Evolutionary conservation across 2,113 vertebrate genomes (phyloP).

Genomic region (Ariopsis seemanni): DNA sequence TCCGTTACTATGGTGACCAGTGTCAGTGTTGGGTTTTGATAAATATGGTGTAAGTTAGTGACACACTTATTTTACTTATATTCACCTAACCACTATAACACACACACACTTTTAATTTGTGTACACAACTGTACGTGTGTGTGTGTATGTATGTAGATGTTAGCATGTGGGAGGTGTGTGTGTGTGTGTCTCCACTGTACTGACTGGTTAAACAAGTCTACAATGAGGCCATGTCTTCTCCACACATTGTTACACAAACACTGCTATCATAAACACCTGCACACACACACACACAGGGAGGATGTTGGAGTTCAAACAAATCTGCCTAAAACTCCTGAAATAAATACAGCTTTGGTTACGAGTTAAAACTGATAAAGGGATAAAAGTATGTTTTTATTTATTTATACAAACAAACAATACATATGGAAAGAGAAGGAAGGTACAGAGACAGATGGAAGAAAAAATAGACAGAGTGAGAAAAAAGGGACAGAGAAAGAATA

Average conservation of each 20-base stretch:
- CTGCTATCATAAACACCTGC: background rate
- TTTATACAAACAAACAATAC: too few species aligned
- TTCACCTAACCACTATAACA: too few species aligned
- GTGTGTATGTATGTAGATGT: background rate
- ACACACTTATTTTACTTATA: background rate
- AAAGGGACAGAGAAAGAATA: background rate
- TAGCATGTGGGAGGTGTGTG: background rate
- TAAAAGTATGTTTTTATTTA: too few species aligned
- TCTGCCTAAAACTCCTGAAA: too few species aligned
- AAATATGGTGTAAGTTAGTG: too few species aligned
- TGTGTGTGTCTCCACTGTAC: background rate
- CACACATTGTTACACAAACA: background rate
- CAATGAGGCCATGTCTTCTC: background rate
- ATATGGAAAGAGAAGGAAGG: background rate
- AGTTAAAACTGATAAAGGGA: too few species aligned
- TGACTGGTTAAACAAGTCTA: slow-evolving; percentile 46
- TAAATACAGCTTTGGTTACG: too few species aligned
- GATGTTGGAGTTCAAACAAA: too few species aligned
- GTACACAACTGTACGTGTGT: background rate
- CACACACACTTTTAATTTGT: too few species aligned
- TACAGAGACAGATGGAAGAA: background rate
- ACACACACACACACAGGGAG: background rate
- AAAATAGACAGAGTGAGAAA: background rate
- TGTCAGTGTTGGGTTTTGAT: background rate
- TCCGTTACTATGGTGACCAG: background rate